Percentiles rank a stretch among this genome's conserved stretches.
phyloP scores from a whole-genome alignment of 2,797 vertebrate genomes.

The Babyrousa celebensis region DNA sequence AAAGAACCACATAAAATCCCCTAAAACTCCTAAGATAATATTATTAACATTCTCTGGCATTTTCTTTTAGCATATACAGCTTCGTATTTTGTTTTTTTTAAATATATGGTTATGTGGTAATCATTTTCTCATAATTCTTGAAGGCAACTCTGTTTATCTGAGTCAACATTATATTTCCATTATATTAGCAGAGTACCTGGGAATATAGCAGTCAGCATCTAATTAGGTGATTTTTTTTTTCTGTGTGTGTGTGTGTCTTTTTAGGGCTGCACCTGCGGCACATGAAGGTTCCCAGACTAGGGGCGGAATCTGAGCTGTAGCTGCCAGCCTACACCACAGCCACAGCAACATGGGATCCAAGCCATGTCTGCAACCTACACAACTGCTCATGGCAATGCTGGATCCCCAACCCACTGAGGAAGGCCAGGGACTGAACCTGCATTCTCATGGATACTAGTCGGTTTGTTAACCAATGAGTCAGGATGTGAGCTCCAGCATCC shows the following conservation, averaged over 20 bases:
- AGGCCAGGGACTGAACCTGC: no score
- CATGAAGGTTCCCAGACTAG: no score
- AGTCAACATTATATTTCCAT: not conserved
- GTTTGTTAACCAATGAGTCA: no score
- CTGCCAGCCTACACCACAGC: no score
- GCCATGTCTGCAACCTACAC: no score
- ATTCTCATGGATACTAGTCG: no score
- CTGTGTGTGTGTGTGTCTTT: no score
- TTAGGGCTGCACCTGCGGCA: no score
- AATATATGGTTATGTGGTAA: not conserved
- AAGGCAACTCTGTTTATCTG: not conserved
- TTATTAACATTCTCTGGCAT: not conserved
- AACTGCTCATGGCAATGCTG: no score
- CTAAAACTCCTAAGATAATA: not conserved
- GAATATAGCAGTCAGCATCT: not conserved
- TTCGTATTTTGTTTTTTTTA: not conserved
- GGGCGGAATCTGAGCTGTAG: no score
- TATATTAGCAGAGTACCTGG: not conserved
- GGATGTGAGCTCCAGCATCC: not conserved
- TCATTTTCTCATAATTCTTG: not conserved
- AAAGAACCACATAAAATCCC: not conserved
- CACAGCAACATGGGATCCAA: no score
- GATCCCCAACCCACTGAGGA: no score
- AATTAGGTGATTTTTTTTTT: not conserved
- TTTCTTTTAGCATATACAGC: not conserved